Percentiles rank a stretch among this genome's conserved stretches.
Evolutionary conservation across 2,797 vertebrate genomes (phyloP).

Genomic region (Lates japonicus): DNA sequence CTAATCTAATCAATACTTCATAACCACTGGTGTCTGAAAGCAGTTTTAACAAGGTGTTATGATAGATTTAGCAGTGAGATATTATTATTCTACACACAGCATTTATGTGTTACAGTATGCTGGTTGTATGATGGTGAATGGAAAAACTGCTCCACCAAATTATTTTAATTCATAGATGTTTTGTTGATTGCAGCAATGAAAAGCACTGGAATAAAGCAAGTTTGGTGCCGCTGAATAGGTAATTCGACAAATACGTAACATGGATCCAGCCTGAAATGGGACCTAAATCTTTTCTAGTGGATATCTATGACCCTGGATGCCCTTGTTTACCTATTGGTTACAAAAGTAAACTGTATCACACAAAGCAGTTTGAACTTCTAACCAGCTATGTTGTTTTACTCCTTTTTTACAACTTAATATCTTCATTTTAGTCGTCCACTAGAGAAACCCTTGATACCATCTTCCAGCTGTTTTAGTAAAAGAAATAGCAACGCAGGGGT

Average conservation of each 20-base stretch:
- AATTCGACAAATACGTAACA: not conserved
- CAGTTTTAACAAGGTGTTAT: not conserved
- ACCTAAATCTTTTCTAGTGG: not conserved
- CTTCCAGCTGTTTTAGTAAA: conserved; percentile 1
- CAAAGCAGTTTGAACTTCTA: not conserved
- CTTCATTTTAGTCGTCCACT: not conserved
- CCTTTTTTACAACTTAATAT: not conserved
- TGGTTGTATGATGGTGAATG: too few relatives aligned
- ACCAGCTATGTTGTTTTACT: not conserved
- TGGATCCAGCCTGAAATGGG: too few relatives aligned
- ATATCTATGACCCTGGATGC: not conserved
- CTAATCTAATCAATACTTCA: conserved; percentile 3
- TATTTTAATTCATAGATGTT: too few relatives aligned
- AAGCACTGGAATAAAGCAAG: too few relatives aligned
- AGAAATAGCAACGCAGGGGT: conserved; percentile 15
- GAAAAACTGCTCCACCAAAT: too few relatives aligned
- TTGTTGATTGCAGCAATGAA: too few relatives aligned
- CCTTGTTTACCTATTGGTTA: not conserved
- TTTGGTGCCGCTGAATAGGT: not conserved
- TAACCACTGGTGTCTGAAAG: not conserved
- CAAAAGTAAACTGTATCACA: not conserved
- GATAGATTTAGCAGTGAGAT: not conserved
- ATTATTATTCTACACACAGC: too few relatives aligned
- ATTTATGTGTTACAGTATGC: too few relatives aligned
- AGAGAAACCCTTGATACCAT: not conserved